Evolutionary conservation across 2,888 invertebrate genomes (phyloP), one percentile per base, ranked within the genome.

Genomic region (Galerucella nymphaeae): DNA sequence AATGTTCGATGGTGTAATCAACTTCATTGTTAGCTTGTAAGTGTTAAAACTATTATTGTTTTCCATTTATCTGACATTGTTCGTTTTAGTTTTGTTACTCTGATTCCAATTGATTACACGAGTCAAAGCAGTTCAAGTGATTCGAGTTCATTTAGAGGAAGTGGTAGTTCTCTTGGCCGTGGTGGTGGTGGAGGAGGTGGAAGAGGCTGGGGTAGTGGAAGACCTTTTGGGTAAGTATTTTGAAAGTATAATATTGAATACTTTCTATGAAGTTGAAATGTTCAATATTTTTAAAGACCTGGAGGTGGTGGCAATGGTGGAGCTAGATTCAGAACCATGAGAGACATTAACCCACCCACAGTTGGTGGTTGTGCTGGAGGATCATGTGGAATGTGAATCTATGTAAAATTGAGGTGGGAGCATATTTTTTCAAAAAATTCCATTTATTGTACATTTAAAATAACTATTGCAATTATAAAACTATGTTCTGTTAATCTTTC

Each of bases 11-110:
- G 88, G 88, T 2, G 81, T 89, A 1, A 53, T 90, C 14, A 88
- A 89, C 81, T 90, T 90, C 81, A 78, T 90, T 6, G 88, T 89
- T 78, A 83, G 89, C 64, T 86, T 90, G 90, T 91, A 86, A 90
- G 90, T 89, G 80, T 58, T 13, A 20, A 16, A 53, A 16, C n/a
- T 61, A 48, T 41, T 50, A 2, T 14, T n/a, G n/a, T n/a, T 48
- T 23, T 41, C 8, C 38, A 38, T 62, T 38, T 16, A 55, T 55
- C 13, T 23, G 4, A 18, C 16, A 59, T 42, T 16, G 55, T 45
- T 57, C 59, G 70, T 80, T 82, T 41, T 76, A 86, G 86, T 75
- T 84, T 85, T 67, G 80, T 80, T 72, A 82, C 83, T 6, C 71
- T 84, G 66, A 72, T 85, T 38, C 83, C 83, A 16, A 74, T 84